Evolutionary conservation across 2,797 vertebrate genomes (phyloP).

Genomic region (Erpetoichthys calabaricus): DNA sequence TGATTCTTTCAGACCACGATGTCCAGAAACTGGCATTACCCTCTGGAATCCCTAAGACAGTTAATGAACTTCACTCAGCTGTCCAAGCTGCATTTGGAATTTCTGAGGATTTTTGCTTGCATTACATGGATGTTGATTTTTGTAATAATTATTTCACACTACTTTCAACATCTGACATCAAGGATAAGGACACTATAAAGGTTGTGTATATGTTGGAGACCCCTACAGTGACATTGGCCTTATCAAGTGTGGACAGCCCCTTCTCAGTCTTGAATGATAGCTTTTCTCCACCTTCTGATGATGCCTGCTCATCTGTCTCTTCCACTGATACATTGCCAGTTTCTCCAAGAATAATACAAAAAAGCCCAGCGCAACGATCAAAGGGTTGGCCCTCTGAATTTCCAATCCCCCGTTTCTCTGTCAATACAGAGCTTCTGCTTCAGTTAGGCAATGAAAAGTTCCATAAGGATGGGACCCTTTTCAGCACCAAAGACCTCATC

Average conservation of each 20-base stretch:
- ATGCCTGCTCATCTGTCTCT: constrained; percentile 4
- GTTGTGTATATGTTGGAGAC: constrained; percentile 11
- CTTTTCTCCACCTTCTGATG: constrained; percentile 1
- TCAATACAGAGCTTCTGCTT: too few relatives aligned
- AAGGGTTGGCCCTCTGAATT: background rate
- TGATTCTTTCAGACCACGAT: constrained; percentile 10
- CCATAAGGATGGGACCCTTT: too few relatives aligned
- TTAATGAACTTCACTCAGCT: constrained; percentile 9
- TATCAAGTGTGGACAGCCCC: constrained; percentile 11
- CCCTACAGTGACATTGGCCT: constrained; percentile 10
- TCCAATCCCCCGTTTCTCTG: too few relatives aligned
- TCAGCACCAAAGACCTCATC: constrained; percentile 5
- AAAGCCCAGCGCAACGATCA: constrained; percentile 4
- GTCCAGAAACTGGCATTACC: constrained; percentile 13
- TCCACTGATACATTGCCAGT: constrained; percentile 13
- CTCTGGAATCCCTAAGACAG: too few relatives aligned
- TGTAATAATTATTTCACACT: constrained; percentile 16
- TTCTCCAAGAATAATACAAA: constrained; percentile 10
- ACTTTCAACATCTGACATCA: constrained; percentile 11
- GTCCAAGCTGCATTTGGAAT: constrained; percentile 11
- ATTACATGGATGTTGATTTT: constrained; percentile 19
- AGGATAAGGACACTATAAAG: constrained; percentile 22
- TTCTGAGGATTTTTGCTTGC: constrained; percentile 13
- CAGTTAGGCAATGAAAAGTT: too few relatives aligned
- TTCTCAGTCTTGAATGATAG: too few relatives aligned